Percentiles rank a stretch among this genome's conserved stretches.
Evolutionary conservation across 2,797 vertebrate genomes (phyloP).

Genomic region (Onychomys arenicola): DNA sequence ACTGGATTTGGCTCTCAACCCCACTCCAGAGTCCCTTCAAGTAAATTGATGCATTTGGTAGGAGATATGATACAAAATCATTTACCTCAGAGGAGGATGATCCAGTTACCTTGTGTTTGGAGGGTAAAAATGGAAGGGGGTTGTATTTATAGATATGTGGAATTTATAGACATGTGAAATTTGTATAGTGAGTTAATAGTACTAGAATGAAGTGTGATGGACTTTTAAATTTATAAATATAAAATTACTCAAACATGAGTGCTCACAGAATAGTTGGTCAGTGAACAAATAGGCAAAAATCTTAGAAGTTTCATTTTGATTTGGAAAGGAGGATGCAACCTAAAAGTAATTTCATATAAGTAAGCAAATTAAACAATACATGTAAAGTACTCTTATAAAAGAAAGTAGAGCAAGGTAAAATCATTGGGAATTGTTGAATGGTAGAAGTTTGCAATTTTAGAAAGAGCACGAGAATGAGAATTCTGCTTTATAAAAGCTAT

Average conservation of each 20-base stretch:
- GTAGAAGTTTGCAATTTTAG: not conserved
- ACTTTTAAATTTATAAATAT: not conserved
- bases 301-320: not conserved
- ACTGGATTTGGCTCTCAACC: not conserved
- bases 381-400: not conserved
- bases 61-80: not conserved
- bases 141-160: not conserved
- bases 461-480: not conserved
- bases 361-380: not conserved
- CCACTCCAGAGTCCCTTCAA: not conserved
- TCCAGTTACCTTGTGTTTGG: not conserved
- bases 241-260: not conserved
- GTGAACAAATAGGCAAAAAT: not conserved
- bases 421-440: not conserved
- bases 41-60: not conserved
- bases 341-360: not conserved
- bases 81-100: not conserved
- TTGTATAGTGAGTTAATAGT: not conserved
- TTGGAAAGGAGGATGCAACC: not conserved
- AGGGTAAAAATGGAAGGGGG: not conserved
- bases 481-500: conserved; percentile 36
- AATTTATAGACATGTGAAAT: not conserved
- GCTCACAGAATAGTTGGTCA: not conserved
- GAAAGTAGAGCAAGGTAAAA: not conserved
- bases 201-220: not conserved